Base-by-base conservation (phyloP, 2,797 vertebrate species). In the Megalops cyprinoides region DNA sequence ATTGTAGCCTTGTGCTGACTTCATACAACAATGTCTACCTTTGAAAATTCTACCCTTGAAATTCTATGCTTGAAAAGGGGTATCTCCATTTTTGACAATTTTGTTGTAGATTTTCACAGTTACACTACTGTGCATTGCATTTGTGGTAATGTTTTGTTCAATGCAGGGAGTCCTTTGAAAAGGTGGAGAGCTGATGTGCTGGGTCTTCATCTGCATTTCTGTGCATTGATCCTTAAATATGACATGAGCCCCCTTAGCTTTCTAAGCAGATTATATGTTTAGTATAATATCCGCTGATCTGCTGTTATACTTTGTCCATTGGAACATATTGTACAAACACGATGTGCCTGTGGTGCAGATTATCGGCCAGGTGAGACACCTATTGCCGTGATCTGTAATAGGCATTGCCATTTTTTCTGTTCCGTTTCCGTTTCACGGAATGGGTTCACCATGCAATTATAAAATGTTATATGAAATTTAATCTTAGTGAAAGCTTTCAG, bases 261-360 rank as follows among this genome's bases (percentile, higher is more conserved):
- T 34, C 18, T 80, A 81, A 79, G 71, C 48, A 18, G 37, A 80
- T 82, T 82, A 23, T 77, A 46, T 48, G 46, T 37, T 39, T 23
- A 25, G 48, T 77, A 34, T 42, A 56, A 74, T 77, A 67, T 60
- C 71, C 60, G 69, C 48, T 82, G 74, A 69, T 77, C 58, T 58
- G 73, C 34, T 46, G n/a, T 81, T 76, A 67, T 65, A 51, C n/a
- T 28, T 39, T 34, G 44, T 73, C 58, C 71, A 51, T 74, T 49
- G 55, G 76, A 76, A 79, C 74, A 71, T 44, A 39, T 79, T 79
- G 76, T 83, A 51, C 71, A 55, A n/a, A 62, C 53, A 71, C 69
- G 37, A 51, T 34, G 34, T n/a, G 20, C 20, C 69, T 23, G 9
- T 75, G 31, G 51, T 44, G 18, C 15, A 12, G 31, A 65, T 31